Percentiles rank a stretch among this genome's conserved stretches.
These are phyloP conservation scores for Odocoileus virginianus DNA, from an alignment of 2,113 vertebrate genomes.

Conservation along the genomic window DNA sequence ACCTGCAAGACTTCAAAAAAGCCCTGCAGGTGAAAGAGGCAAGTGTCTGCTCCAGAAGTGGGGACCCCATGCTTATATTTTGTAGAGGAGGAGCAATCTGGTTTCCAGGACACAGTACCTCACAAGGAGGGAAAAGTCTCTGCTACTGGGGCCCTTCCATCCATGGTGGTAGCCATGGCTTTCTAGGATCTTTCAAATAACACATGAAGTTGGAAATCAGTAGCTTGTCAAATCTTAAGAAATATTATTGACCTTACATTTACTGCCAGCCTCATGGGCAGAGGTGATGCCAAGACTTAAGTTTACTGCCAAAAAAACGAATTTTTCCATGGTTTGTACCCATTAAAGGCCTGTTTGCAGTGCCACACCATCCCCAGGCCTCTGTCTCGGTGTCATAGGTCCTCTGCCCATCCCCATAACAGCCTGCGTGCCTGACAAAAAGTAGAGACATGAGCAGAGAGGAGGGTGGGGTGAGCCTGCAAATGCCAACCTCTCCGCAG, in stretches of 20 bases:
- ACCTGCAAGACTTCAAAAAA: slow-evolving; percentile 85
- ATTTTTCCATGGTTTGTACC: not conserved
- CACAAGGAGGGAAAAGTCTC: not conserved
- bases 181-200: not conserved
- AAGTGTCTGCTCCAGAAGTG: not conserved
- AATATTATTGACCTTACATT: not conserved
- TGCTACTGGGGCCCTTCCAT: not conserved
- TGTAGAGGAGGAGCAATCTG: not conserved
- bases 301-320: not conserved
- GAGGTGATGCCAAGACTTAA: not conserved
- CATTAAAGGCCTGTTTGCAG: not conserved
- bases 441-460: not conserved
- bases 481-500: not conserved
- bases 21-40: slow-evolving; percentile 93
- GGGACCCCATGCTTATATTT: not conserved
- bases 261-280: not conserved
- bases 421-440: not conserved
- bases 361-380: not conserved
- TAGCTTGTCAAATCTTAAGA: not conserved
- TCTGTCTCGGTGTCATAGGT: not conserved
- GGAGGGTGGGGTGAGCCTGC: not conserved
- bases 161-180: not conserved
- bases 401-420: not conserved
- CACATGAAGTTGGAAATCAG: not conserved
- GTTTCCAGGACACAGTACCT: not conserved